Conservation (phyloP, 2,888 invertebrate species). For the Caenorhabditis auriculariae region DNA sequence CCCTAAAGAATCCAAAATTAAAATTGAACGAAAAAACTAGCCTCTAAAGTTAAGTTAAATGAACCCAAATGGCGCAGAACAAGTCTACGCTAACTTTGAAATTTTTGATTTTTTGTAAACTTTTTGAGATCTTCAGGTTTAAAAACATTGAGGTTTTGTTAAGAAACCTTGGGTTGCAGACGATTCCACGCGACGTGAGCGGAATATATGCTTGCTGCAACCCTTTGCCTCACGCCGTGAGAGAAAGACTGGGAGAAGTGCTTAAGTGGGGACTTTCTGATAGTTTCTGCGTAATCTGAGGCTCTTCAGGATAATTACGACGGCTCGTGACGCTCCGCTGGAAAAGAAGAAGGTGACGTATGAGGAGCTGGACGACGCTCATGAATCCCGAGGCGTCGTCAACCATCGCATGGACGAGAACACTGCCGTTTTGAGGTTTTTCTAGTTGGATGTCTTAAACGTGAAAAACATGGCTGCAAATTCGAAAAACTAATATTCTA, state of each 20-base stretch:
- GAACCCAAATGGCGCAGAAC: too few species aligned
- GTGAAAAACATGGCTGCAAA: not conserved
- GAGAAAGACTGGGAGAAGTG: not conserved
- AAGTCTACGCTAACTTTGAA: too few species aligned
- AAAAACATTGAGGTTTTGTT: too few species aligned
- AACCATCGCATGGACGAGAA: constrained; percentile 22
- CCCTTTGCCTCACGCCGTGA: constrained; percentile 74
- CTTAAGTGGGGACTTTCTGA: not conserved
- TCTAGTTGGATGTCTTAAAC: not conserved
- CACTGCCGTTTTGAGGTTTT: constrained; percentile 22
- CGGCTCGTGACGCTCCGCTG: constrained; percentile 44
- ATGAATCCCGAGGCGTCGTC: constrained; percentile 18
- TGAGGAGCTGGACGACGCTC: constrained; percentile 14
- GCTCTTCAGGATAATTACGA: constrained; percentile 39
- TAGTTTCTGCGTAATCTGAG: not conserved
- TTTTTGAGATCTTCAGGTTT: too few species aligned
- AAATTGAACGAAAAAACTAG: too few species aligned
- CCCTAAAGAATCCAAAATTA: not conserved
- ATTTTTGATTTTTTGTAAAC: too few species aligned
- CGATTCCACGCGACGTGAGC: constrained; percentile 58
- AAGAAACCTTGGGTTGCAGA: constrained; percentile 5
- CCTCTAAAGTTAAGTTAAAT: too few species aligned
- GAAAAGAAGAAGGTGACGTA: constrained; percentile 31
- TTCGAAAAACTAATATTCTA: not conserved
- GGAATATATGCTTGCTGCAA: constrained; percentile 90